These are phyloP conservation scores for Spermophilus dauricus DNA, from an alignment of 2,113 vertebrate species.

Conservation along the genomic window DNA sequence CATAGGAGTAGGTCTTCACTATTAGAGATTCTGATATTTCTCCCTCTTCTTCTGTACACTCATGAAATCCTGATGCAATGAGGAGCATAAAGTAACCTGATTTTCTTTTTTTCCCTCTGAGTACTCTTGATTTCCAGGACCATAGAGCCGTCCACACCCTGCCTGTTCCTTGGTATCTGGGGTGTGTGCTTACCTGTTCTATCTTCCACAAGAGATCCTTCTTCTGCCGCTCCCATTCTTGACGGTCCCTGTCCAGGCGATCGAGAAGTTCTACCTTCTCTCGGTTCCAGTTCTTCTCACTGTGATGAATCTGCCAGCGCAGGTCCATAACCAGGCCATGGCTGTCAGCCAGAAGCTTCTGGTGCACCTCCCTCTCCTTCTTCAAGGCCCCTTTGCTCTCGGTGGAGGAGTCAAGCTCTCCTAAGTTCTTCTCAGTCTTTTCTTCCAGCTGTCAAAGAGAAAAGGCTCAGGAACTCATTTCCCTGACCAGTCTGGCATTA, in stretches of 20 bases:
- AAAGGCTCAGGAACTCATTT: slow-evolving; percentile 25
- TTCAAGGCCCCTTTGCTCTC: slow-evolving; percentile 87
- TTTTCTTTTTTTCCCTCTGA: background rate
- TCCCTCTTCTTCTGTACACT: background rate
- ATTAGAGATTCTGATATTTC: background rate
- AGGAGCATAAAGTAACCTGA: background rate
- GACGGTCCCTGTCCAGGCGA: slow-evolving; percentile 91
- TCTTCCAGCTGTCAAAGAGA: slow-evolving; percentile 88
- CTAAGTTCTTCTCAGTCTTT: slow-evolving; percentile 80
- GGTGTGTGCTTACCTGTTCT: slow-evolving; percentile 90
- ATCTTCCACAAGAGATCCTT: slow-evolving; percentile 93
- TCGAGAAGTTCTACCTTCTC: slow-evolving; percentile 95
- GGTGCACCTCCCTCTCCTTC: slow-evolving; percentile 94
- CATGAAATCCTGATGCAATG: background rate
- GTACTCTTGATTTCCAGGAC: background rate
- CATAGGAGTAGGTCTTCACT: background rate
- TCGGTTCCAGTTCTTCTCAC: slow-evolving; percentile 94
- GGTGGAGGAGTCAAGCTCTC: slow-evolving; percentile 76
- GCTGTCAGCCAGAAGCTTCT: slow-evolving; percentile 94
- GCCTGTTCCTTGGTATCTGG: no score
- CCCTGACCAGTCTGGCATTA: background rate
- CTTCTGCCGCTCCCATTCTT: slow-evolving; percentile 93
- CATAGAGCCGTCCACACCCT: background rate
- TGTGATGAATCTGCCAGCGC: slow-evolving; percentile 95
- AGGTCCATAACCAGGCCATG: slow-evolving; percentile 94